Evolutionary conservation across 2,888 invertebrate genomes (phyloP).

Genomic region (Brassicogethes aeneus): DNA sequence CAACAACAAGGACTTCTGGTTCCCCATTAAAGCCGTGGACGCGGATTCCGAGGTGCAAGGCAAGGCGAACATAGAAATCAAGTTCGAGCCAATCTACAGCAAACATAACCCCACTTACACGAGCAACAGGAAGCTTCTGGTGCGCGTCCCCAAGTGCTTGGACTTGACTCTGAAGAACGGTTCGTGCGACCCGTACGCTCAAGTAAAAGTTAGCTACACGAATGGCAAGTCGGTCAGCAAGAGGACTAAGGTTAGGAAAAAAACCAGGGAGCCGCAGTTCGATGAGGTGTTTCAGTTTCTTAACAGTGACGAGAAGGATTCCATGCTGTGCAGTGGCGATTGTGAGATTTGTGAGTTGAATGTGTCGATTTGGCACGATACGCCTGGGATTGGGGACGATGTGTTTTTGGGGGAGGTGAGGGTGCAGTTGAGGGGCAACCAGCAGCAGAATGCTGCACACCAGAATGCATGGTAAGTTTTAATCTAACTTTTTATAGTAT

Average conservation of each 20-base stretch:
- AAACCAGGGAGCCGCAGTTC: slow-evolving; percentile 82
- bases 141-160: slow-evolving; percentile 73
- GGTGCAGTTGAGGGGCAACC: slow-evolving; percentile 64
- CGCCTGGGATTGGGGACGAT: slow-evolving; percentile 65
- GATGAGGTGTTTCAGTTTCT: slow-evolving; percentile 77
- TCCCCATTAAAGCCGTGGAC: slow-evolving; percentile 74
- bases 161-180: slow-evolving; percentile 85
- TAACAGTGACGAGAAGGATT: slow-evolving; percentile 46
- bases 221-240: slow-evolving; percentile 72
- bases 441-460: slow-evolving; percentile 50
- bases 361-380: slow-evolving; percentile 81
- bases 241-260: slow-evolving; percentile 80
- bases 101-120: slow-evolving; percentile 29
- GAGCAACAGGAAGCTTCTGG: slow-evolving; percentile 41
- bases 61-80: slow-evolving; percentile 77
- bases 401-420: slow-evolving; percentile 85
- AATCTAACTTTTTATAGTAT: too few relatives aligned
- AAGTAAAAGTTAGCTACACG: slow-evolving; percentile 63
- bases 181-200: slow-evolving; percentile 84
- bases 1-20: slow-evolving; percentile 91
- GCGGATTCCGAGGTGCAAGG: slow-evolving; percentile 88
- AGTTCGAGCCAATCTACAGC: slow-evolving; percentile 49
- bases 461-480: slow-evolving; percentile 65
- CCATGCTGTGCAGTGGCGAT: slow-evolving; percentile 40
- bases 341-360: slow-evolving; percentile 73